Base-by-base conservation (phyloP, 2,797 vertebrate genomes). In the Sus cebifrons region DNA sequence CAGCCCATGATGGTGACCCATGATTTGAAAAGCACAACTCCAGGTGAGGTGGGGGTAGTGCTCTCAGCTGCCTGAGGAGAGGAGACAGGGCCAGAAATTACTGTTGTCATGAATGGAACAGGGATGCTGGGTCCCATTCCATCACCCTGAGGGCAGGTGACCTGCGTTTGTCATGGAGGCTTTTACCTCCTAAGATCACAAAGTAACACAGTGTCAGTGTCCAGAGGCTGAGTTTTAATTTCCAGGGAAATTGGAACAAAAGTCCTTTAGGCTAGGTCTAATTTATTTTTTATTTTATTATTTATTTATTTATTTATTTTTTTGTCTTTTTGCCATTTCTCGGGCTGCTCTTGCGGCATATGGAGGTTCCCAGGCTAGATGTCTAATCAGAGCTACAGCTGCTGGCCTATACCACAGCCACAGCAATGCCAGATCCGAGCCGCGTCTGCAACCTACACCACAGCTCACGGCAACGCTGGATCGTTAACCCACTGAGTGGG, bases 181-280 rank as follows among this genome's bases (percentile, higher is more conserved):
- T 56, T 71, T 62, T 74, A 36, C 62, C 86, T 75, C 74, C 71
- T 27, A 58, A 64, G 32, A 82, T 74, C 36, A 2, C 4, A 65
- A 94, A 91, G 90, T 87, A 86, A 78, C 27, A 58, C 8, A 52
- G 21, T 5, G n/a, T 75, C 54, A 23, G 21, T 36, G 18, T 82
- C 88, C 54, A 17, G 49, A 4, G 5, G 12, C 62, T 25, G 88
- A 40, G 44, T 79, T 93, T 86, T 89, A 91, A 91, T 87, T 89
- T 93, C 64, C 71, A 95, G 75, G 20, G 40, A 94, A 91, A 95
- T 52, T 84, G 67, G 56, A 27, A 49, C 60, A 77, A 32, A 89
- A 32, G 94, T 87, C 67, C 84, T 89, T 89, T 82, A 91, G 75
- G 65, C 54, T 77, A 74, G 56, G 54, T 87, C 44, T 60, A 36